Base-by-base conservation (phyloP, 2,888 invertebrate genomes). In the Tubulanus polymorphus region DNA sequence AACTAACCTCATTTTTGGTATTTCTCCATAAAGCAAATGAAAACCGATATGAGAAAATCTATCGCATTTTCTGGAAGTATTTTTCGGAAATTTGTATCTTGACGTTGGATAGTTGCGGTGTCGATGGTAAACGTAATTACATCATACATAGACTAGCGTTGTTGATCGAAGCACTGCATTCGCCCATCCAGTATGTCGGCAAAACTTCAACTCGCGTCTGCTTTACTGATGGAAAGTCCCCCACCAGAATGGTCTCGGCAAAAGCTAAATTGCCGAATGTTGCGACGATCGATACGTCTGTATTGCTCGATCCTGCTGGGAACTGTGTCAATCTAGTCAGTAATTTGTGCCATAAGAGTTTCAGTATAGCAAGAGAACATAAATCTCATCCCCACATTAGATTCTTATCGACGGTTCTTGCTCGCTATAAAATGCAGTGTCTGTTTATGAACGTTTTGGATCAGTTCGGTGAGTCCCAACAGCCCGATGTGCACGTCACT, bases 401-500 rank as follows among this genome's bases (percentile, higher is more conserved):
- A 23, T 41, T 41, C 41, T 41, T 18, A 8, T 41, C 41, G 3
- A 5, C 20, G 15, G 41, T 41, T 41, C 15, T 41, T 5, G 18
- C 41, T 8, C 20, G 20, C 3, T 41, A 41, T 23, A 41, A 41
- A 41, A 23, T 41, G 41, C 18, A 41, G 41, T 20, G 41, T 18
- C 18, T 41, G 23, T 41, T 41, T 41, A 20, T 23, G 6, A 23
- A 41, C 6, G 23, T 41, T 41, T 69, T 70, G 12, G 56, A 55
- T n/a, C 50, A 49, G 27, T 60, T 54, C 54, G 60, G 60, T 28
- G 59, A 63, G 20, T 51, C 64, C 32, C 47, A 65, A 12, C 62
- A 63, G 47, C 48, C 63, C 18, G 60, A 63, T 26, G 57, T 63
- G n/a, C 54, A 60, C n/a, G 64, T 63, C 20, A 49, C 60, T 6